Conservation (phyloP, 1,140 invertebrate species). For the Drosophila virilis region DNA sequence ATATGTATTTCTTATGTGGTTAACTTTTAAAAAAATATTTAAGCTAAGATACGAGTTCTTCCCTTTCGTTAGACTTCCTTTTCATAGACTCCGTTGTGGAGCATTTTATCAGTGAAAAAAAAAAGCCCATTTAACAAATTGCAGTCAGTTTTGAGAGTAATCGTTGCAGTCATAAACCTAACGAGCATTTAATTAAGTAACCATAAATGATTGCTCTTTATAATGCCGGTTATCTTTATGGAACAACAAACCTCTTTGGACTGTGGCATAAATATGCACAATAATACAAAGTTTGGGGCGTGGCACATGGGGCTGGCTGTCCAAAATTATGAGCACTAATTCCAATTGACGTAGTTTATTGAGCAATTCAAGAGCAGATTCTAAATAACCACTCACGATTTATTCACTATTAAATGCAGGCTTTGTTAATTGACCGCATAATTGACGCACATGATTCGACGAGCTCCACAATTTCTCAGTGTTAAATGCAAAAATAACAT, state of each 20-base stretch:
- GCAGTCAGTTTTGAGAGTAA: conserved; percentile 9
- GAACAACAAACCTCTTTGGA: not conserved
- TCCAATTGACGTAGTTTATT: conserved; percentile 46
- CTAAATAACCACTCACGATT: conserved; percentile 34
- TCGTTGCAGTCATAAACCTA: conserved; percentile 14
- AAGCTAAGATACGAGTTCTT: no score
- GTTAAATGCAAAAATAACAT: conserved; percentile 32
- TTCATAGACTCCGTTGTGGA: no score
- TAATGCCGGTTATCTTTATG: conserved; percentile 36
- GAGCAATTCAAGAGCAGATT: conserved; percentile 35
- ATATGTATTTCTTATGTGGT: no score
- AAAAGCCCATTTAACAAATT: conserved; percentile 8
- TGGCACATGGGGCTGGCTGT: not conserved
- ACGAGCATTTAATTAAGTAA: conserved; percentile 24
- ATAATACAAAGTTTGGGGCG: not conserved
- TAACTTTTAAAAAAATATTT: no score
- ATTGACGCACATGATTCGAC: conserved; percentile 12
- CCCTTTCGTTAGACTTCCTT: no score
- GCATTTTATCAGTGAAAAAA: not conserved
- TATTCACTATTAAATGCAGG: conserved; percentile 19
- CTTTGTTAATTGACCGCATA: conserved; percentile 24
- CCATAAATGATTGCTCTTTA: conserved; percentile 25
- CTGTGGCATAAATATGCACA: not conserved
- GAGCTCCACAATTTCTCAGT: conserved; percentile 3
- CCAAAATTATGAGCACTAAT: conserved; percentile 16